Evolutionary conservation across 2,888 invertebrate species (phyloP).

Genomic region (Petrolisthes manimaculis): DNA sequence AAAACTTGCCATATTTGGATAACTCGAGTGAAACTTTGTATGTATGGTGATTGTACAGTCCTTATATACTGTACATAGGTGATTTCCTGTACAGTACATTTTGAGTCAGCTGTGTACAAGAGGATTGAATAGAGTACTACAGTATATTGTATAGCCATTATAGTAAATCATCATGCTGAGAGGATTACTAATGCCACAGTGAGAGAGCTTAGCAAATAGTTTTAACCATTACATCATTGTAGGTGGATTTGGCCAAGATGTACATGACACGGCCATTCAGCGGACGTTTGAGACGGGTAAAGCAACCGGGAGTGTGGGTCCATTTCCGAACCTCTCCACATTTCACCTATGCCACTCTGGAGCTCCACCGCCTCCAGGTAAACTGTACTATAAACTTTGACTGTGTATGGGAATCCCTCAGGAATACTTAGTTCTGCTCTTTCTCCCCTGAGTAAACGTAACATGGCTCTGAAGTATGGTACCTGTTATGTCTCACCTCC

Average conservation of each 20-base stretch:
- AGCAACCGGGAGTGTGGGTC: constrained; percentile 81
- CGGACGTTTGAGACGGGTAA: constrained; percentile 81
- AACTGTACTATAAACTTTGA: not conserved
- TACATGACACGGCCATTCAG: constrained; percentile 89
- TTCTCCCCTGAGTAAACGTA: not conserved
- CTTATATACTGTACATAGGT: too few relatives aligned
- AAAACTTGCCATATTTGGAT: too few relatives aligned
- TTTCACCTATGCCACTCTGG: constrained; percentile 78
- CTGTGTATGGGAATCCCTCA: not conserved
- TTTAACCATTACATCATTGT: not conserved
- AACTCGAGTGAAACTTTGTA: too few relatives aligned
- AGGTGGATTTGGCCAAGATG: constrained; percentile 87
- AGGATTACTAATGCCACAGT: not conserved
- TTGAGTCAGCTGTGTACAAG: too few relatives aligned
- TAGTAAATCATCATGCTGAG: too few relatives aligned
- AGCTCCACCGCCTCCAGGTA: constrained; percentile 77
- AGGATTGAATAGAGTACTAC: too few relatives aligned
- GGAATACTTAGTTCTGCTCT: not conserved
- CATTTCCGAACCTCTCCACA: constrained; percentile 80
- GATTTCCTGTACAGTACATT: too few relatives aligned
- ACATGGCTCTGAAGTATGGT: not conserved
- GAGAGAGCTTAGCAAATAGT: not conserved
- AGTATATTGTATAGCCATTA: too few relatives aligned
- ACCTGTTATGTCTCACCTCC: not conserved
- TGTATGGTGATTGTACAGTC: too few relatives aligned